Percentiles rank a stretch among this genome's conserved stretches.
Conservation (phyloP, 1,140 invertebrate genomes). For the Drosophila hydei region DNA sequence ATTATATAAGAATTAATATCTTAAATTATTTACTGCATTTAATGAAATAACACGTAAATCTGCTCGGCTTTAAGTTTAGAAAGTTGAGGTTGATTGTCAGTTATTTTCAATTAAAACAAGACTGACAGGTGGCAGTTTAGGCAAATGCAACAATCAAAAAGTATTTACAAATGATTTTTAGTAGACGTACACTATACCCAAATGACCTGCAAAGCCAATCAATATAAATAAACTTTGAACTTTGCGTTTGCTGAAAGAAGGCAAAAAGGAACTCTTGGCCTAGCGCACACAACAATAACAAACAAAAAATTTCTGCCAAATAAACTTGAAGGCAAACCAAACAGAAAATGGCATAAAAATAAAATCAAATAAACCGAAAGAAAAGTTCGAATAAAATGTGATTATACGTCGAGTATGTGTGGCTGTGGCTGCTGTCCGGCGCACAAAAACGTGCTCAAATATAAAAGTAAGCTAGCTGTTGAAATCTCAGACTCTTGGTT, state of each 20-base stretch:
- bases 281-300: conserved; percentile 31
- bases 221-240: conserved; percentile 68
- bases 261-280: conserved; percentile 17
- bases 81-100: neutral
- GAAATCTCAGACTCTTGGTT: conserved; percentile 60
- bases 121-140: conserved; percentile 2
- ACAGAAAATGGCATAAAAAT: conserved; percentile 59
- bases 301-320: conserved; percentile 43
- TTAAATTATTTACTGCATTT: too few species aligned
- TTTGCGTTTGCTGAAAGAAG: conserved; percentile 36
- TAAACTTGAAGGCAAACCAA: conserved; percentile 40
- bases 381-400: conserved; percentile 75
- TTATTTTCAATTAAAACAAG: conserved; percentile 11
- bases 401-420: conserved; percentile 52
- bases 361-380: conserved; percentile 72
- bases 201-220: conserved; percentile 57
- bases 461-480: conserved; percentile 53
- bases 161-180: conserved; percentile 16
- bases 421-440: conserved; percentile 7
- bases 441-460: conserved; percentile 51
- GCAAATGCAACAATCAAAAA: conserved; percentile 33
- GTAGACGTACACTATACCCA: conserved; percentile 42
- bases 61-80: too few species aligned
- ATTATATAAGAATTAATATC: too few species aligned
- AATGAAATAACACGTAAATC: too few species aligned